A percentile compares a stretch with the other conserved stretches of the same genome.
These are phyloP conservation scores for Thalassoma bifasciatum DNA, from an alignment of 2,113 vertebrate genomes.

Conservation along the genomic window DNA sequence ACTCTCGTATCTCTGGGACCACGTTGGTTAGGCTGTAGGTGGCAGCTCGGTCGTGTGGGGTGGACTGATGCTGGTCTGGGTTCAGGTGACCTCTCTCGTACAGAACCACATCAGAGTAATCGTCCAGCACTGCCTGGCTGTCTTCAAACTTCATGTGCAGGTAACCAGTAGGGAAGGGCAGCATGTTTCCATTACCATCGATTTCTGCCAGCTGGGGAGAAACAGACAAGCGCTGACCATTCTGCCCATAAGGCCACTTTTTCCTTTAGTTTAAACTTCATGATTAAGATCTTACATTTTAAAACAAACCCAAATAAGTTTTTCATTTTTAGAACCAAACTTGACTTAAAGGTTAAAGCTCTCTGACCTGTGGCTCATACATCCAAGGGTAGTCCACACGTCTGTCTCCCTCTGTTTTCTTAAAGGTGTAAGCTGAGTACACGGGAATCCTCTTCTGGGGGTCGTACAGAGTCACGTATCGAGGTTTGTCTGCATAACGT, in stretches of 20 bases:
- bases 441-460: slow-evolving; percentile 74
- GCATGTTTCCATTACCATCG: slow-evolving; percentile 78
- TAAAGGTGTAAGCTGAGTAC: slow-evolving; percentile 81
- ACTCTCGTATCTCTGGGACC: slow-evolving; percentile 79
- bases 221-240: not conserved
- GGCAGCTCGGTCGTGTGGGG: slow-evolving; percentile 76
- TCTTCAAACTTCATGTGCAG: slow-evolving; percentile 83
- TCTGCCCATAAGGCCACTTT: no score
- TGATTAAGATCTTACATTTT: not conserved
- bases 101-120: slow-evolving; percentile 80
- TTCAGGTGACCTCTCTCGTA: slow-evolving; percentile 81
- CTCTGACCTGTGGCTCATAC: slow-evolving; percentile 80
- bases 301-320: not conserved
- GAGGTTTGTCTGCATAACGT: slow-evolving; percentile 74
- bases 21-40: slow-evolving; percentile 82
- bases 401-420: slow-evolving; percentile 79
- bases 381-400: slow-evolving; percentile 81
- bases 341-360: not conserved
- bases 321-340: not conserved
- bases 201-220: slow-evolving; percentile 72
- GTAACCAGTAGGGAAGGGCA: slow-evolving; percentile 75
- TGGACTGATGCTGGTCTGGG: slow-evolving; percentile 82
- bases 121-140: slow-evolving; percentile 79
- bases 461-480: slow-evolving; percentile 78
- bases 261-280: not conserved